Conservation (phyloP, 2,113 vertebrate species). For the Toxotes chatareus region DNA sequence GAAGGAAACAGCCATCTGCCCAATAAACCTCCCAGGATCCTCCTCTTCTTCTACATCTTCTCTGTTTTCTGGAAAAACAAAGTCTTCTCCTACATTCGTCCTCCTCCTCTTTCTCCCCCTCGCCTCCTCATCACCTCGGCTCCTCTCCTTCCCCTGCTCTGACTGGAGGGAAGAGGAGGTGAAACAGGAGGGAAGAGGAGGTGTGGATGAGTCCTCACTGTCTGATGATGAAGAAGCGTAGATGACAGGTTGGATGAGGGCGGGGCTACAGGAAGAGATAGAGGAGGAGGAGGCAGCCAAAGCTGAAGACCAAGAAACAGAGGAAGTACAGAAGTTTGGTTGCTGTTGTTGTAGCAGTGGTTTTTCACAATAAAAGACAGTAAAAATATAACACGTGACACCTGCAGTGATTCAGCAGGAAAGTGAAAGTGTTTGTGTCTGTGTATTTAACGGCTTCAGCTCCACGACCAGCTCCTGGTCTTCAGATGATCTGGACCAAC, state of each 20-base stretch:
- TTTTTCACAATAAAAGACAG: not conserved
- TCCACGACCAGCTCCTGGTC: too few relatives aligned
- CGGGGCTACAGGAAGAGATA: not conserved
- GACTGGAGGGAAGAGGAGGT: slow-evolving; percentile 40
- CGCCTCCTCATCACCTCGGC: not conserved
- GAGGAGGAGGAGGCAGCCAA: not conserved
- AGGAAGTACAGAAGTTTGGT: not conserved
- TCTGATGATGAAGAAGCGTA: slow-evolving; percentile 29
- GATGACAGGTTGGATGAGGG: not conserved
- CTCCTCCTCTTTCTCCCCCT: slow-evolving; percentile 36
- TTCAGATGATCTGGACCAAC: too few relatives aligned
- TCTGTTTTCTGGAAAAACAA: not conserved
- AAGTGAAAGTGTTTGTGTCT: too few relatives aligned
- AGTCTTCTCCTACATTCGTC: slow-evolving; percentile 8
- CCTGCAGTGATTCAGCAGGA: too few relatives aligned
- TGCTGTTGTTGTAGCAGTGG: too few relatives aligned
- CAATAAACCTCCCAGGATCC: slow-evolving; percentile 57
- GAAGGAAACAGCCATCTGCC: slow-evolving; percentile 54
- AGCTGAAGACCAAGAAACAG: not conserved
- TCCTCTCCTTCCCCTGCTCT: slow-evolving; percentile 2
- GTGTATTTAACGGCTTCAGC: too few relatives aligned
- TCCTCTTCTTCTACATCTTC: slow-evolving; percentile 24
- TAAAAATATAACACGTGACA: not conserved
- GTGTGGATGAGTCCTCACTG: not conserved
- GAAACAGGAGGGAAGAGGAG: not conserved